These are phyloP conservation scores for Masnerella sp. DNA, from an alignment of 2,888 invertebrate genomes.

Conservation along the genomic window DNA sequence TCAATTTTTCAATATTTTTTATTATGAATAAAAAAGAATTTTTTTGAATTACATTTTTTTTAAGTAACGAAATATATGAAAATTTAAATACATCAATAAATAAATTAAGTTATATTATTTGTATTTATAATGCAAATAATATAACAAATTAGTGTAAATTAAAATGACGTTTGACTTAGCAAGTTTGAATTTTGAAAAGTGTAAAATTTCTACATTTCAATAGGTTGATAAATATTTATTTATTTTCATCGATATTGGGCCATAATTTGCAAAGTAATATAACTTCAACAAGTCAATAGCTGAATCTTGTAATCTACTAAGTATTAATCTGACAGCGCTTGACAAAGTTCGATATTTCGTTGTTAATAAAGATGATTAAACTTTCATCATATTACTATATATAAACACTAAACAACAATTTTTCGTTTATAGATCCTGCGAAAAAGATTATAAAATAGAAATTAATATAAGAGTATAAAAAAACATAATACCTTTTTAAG, in stretches of 20 bases:
- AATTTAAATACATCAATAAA: too few species aligned
- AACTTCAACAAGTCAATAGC: slow-evolving; percentile 25
- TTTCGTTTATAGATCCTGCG: not conserved
- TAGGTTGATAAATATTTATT: slow-evolving; percentile 19
- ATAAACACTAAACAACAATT: not conserved
- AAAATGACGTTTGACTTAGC: too few species aligned
- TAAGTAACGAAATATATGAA: too few species aligned
- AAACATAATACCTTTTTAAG: not conserved
- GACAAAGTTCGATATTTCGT: slow-evolving; percentile 32
- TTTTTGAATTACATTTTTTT: too few species aligned
- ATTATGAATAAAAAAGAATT: too few species aligned
- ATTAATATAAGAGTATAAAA: not conserved
- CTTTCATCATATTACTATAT: slow-evolving; percentile 8
- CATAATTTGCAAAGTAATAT: slow-evolving; percentile 18
- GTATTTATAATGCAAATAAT: too few species aligned
- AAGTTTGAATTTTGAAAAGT: too few species aligned
- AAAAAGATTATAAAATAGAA: not conserved
- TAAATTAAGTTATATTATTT: too few species aligned
- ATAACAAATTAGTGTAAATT: too few species aligned
- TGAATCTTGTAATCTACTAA: slow-evolving; percentile 22
- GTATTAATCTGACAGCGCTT: slow-evolving; percentile 15
- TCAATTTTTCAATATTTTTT: too few species aligned
- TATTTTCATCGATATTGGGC: slow-evolving; percentile 5
- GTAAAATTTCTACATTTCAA: too few species aligned
- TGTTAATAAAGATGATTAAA: slow-evolving; percentile 25